Evolutionary conservation across 2,113 vertebrate genomes (phyloP).

Genomic region (Cololabis saira): DNA sequence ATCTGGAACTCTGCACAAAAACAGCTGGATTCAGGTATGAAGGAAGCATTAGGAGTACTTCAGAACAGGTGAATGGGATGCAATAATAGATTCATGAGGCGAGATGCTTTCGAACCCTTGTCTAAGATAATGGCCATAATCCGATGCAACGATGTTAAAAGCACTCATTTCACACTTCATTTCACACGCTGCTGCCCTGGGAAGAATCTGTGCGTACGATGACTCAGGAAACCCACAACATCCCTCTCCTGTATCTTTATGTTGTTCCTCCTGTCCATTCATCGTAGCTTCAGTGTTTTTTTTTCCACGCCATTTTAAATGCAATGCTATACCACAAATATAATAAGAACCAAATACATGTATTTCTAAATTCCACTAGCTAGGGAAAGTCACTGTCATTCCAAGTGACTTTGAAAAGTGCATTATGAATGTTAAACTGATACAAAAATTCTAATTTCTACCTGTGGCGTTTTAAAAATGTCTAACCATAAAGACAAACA

Average conservation of each 20-base stretch:
- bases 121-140: constrained; percentile 75
- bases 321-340: constrained; percentile 43
- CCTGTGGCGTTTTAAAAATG: no score
- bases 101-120: constrained; percentile 64
- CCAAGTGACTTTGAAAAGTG: constrained; percentile 30
- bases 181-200: constrained; percentile 73
- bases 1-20: background rate
- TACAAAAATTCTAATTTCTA: constrained; percentile 30
- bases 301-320: constrained; percentile 21
- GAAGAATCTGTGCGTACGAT: constrained; percentile 60
- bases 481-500: no score
- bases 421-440: constrained; percentile 41
- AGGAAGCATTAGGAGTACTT: constrained; percentile 37
- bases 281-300: constrained; percentile 45
- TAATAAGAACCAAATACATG: constrained; percentile 31
- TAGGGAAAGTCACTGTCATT: constrained; percentile 17
- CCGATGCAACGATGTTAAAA: constrained; percentile 79
- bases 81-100: constrained; percentile 54
- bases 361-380: constrained; percentile 20
- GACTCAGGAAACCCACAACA: constrained; percentile 67
- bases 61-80: constrained; percentile 54
- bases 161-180: constrained; percentile 83
- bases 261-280: constrained; percentile 41
- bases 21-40: constrained; percentile 6
- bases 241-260: constrained; percentile 55